A percentile compares a stretch with the other conserved stretches of the same genome.
Conservation (phyloP, 2,797 vertebrate genomes). For the Lacerta agilis region DNA sequence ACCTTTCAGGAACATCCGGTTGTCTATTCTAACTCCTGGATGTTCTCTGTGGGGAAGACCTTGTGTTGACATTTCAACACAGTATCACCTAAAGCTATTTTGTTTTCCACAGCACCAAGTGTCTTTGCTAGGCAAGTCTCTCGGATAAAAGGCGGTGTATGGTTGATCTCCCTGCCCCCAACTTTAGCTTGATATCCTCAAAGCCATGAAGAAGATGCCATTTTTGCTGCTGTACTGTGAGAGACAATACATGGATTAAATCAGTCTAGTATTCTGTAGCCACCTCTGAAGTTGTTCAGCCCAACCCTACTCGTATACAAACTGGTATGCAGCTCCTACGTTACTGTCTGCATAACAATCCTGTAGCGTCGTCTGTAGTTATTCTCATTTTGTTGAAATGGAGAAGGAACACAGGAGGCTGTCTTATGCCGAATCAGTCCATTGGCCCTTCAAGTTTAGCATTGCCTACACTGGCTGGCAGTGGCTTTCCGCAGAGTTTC, state of each 20-base stretch:
- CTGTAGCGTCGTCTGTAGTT: neutral
- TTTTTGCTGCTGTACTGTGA: neutral
- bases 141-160: neutral
- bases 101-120: neutral
- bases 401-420: no score
- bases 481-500: no score
- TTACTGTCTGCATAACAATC: neutral
- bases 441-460: no score
- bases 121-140: neutral
- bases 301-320: neutral
- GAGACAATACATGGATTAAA: neutral
- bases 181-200: neutral
- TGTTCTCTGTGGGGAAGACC: slow-evolving; percentile 10
- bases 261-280: neutral
- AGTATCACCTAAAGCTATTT: slow-evolving; percentile 8
- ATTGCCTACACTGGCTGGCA: no score
- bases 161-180: neutral
- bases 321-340: neutral
- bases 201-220: neutral
- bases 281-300: neutral
- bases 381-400: neutral
- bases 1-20: slow-evolving; percentile 56
- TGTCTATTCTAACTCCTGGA: slow-evolving; percentile 48
- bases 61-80: slow-evolving; percentile 45
- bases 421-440: neutral